Evolutionary conservation across 1,140 invertebrate species (phyloP).

Genomic region (Wiebesia pumilae): DNA sequence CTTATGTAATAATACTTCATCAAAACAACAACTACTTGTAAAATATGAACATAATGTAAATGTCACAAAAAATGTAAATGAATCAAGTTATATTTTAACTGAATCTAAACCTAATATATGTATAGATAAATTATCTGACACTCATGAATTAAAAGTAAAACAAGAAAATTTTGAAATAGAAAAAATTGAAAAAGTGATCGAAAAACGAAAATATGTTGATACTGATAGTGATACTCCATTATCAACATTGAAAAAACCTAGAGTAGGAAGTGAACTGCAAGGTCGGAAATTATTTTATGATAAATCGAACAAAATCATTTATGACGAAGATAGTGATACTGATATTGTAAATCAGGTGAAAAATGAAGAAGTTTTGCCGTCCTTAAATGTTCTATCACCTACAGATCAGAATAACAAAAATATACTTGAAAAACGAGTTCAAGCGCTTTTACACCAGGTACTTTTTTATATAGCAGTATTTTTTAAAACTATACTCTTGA

Average conservation of each 20-base stretch:
- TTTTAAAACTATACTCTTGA: background rate
- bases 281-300: constrained; percentile 59
- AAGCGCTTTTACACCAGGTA: constrained; percentile 57
- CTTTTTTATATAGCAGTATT: background rate
- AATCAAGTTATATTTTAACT: constrained; percentile 20
- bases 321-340: constrained; percentile 33
- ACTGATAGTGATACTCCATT: constrained; percentile 57
- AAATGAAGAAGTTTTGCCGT: background rate
- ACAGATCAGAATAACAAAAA: constrained; percentile 45
- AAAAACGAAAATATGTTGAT: constrained; percentile 48
- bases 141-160: background rate
- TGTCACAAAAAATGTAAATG: constrained; percentile 49
- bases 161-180: background rate
- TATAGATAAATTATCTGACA: background rate
- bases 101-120: background rate
- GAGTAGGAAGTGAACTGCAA: constrained; percentile 57
- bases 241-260: constrained; percentile 60
- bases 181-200: background rate
- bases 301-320: no score
- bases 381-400: background rate
- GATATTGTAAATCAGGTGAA: background rate
- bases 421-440: constrained; percentile 55
- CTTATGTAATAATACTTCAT: background rate
- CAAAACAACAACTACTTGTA: background rate
- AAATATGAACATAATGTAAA: constrained; percentile 32